phyloP scores from a whole-genome alignment of 1,140 invertebrate genomes.

The Heliconius eleuchia region DNA sequence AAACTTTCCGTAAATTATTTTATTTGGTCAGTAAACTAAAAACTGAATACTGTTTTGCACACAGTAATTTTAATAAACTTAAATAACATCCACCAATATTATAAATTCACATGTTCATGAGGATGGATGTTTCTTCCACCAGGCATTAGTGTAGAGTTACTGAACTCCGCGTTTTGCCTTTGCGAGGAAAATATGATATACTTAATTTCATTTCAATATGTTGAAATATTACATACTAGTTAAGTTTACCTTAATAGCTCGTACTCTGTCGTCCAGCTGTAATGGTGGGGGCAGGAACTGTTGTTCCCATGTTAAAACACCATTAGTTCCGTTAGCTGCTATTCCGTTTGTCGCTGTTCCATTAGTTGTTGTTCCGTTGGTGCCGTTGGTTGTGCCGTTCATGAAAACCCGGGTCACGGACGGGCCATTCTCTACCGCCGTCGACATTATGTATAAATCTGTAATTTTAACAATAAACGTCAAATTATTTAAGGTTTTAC shows the following conservation, averaged over 20 bases:
- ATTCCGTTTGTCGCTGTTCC: conserved; percentile 27
- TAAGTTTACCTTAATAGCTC: conserved; percentile 57
- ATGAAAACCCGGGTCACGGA: conserved; percentile 39
- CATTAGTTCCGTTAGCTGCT: conserved; percentile 33
- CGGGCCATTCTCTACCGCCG: conserved; percentile 45
- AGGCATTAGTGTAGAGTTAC: no score
- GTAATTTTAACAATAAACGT: neutral
- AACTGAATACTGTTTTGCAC: no score
- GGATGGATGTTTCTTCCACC: no score
- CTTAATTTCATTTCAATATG: no score
- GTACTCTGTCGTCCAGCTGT: conserved; percentile 52
- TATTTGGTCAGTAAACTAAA: neutral
- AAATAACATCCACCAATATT: no score
- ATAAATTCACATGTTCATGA: no score
- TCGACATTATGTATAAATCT: conserved; percentile 41
- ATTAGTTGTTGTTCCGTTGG: neutral
- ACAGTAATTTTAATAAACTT: no score
- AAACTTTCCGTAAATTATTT: neutral
- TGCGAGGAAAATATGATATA: no score
- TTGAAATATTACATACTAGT: neutral
- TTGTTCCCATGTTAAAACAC: conserved; percentile 47
- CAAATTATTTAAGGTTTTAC: neutral
- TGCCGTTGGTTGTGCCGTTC: conserved; percentile 35
- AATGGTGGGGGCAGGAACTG: conserved; percentile 62
- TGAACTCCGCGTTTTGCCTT: no score